These are phyloP conservation scores for Tetramorium bicarinatum DNA, from an alignment of 2,888 invertebrate species.

Conservation along the genomic window DNA sequence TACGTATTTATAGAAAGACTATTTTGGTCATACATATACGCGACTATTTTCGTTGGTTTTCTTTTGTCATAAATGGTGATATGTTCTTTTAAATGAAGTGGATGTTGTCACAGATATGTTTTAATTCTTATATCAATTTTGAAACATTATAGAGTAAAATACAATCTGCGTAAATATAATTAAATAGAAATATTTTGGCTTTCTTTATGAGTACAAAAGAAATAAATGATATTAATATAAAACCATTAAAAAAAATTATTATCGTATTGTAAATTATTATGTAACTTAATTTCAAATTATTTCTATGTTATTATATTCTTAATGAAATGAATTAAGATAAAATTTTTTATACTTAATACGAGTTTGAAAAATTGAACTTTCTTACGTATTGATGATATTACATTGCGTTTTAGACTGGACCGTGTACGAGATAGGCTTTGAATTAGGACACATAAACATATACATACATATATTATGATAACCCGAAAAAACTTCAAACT, in stretches of 20 bases:
- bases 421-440: conserved; percentile 48
- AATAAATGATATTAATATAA: too few species aligned
- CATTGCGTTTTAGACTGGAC: background rate
- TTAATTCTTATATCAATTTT: background rate
- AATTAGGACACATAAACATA: conserved; percentile 47
- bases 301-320: background rate
- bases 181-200: background rate
- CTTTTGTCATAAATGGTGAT: conserved; percentile 22
- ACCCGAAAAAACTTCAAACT: conserved; percentile 48
- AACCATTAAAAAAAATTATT: too few species aligned
- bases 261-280: too few species aligned
- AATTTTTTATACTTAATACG: background rate
- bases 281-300: background rate
- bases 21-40: conserved; percentile 59
- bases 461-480: conserved; percentile 55
- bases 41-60: background rate
- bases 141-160: background rate
- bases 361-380: background rate
- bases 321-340: background rate
- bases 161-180: background rate
- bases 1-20: conserved; percentile 68
- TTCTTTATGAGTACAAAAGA: background rate
- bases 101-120: background rate
- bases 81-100: background rate
- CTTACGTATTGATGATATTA: background rate